Base-by-base conservation (phyloP, 2,113 vertebrate species). In the Gobiocypris rarus region DNA sequence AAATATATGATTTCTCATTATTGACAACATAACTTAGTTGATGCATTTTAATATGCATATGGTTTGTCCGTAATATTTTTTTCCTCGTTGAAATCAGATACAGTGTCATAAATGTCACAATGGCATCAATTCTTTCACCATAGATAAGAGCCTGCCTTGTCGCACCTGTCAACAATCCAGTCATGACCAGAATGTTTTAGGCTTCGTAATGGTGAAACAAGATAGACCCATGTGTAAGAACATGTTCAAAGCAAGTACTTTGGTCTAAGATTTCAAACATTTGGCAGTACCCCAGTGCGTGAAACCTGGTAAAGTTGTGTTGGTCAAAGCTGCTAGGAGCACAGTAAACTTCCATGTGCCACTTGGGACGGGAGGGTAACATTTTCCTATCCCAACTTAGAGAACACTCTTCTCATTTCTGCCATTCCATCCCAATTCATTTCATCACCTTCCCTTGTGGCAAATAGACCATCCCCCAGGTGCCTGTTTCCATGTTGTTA, bases 221-320 rank as follows among this genome's bases (percentile, higher is more conserved):
- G 91, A 83, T 83, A 89, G 87, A 54, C 71, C 86, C 91, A 88
- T 86, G 85, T 89, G 87, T 89, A 87, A 87, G 81, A 86, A 80
- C 79, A 87, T 85, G 86, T 90, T 92, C 91, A 92, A 93, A 91
- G 90, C 86, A 85, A 87, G 91, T 92, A 89, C 86, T 89, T 92
- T 89, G 89, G 90, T 93, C 89, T 94, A 91, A 86, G 89, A 93
- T 95, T 92, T 94, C 94, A 93, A 94, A 94, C 90, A 89, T 91
- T 93, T 94, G 93, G 93, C 92, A 90, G 77, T 5, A 59, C 83
- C 81, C 85, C 87, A 80, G 88, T 83, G 84, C 15, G 48, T 92
- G 91, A 87, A 93, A 93, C 91, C 89, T 84, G 89, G 91, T 91
- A 83, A 91, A 92, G 63, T 81, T 87, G 87, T 56, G 58, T 56